phyloP scores from a whole-genome alignment of 2,113 vertebrate genomes.

The Plectropomus leopardus region DNA sequence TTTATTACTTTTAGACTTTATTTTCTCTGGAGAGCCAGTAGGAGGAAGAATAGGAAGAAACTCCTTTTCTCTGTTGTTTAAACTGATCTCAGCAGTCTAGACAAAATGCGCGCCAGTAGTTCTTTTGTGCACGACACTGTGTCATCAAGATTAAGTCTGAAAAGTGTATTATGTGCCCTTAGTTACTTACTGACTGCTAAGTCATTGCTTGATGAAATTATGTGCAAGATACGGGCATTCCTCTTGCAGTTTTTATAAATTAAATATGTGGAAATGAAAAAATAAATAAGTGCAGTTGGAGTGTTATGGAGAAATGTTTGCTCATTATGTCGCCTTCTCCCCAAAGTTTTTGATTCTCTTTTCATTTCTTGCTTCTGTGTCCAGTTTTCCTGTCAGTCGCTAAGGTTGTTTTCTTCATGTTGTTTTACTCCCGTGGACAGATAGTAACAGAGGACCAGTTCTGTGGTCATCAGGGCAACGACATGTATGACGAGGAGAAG shows the following conservation, averaged over 20 bases:
- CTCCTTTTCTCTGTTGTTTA: not conserved
- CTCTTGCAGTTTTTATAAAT: not conserved
- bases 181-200: not conserved
- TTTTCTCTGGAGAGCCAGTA: not conserved
- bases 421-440: slow-evolving; percentile 72
- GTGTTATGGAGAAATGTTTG: not conserved
- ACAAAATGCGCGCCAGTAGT: not conserved
- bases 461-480: slow-evolving; percentile 98
- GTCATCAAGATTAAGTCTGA: not conserved
- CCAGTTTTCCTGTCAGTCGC: not conserved
- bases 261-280: too few relatives aligned
- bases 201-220: not conserved
- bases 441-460: slow-evolving; percentile 99
- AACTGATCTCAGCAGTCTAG: not conserved
- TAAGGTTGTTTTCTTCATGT: slow-evolving; percentile 4
- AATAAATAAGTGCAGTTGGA: not conserved
- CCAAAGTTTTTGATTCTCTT: not conserved
- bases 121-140: not conserved
- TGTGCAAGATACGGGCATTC: too few relatives aligned
- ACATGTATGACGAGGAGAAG: slow-evolving; percentile 99
- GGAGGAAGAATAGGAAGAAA: not conserved
- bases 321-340: too few relatives aligned
- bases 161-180: too few relatives aligned
- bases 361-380: not conserved
- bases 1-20: slow-evolving; percentile 20